A percentile compares a stretch with the other conserved stretches of the same genome.
These are phyloP conservation scores for Kryptolebias ocellatus DNA, from an alignment of 2,797 vertebrate genomes.

Conservation along the genomic window DNA sequence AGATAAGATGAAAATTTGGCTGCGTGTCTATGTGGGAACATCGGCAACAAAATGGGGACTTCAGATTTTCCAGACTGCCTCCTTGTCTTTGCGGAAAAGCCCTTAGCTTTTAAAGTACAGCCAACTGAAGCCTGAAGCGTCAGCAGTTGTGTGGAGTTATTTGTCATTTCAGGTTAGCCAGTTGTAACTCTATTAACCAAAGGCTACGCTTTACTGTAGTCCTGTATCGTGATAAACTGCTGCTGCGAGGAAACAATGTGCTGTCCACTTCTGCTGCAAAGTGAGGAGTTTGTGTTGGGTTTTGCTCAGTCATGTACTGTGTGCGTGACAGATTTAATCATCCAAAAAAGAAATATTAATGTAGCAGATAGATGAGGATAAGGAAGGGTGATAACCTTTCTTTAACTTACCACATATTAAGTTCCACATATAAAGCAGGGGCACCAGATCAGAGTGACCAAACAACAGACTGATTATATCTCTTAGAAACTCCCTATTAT, in stretches of 20 bases:
- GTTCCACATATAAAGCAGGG: too few species aligned
- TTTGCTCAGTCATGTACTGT: background rate
- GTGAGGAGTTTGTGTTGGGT: background rate
- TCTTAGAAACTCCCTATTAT: too few species aligned
- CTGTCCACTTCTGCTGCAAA: conserved; percentile 7
- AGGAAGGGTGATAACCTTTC: too few species aligned
- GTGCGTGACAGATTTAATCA: too few species aligned
- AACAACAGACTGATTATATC: too few species aligned
- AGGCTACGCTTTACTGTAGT: conserved; percentile 15
- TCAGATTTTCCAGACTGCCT: conserved; percentile 35
- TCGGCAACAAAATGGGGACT: conserved; percentile 31
- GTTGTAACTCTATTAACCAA: conserved; percentile 57
- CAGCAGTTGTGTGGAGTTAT: conserved; percentile 47
- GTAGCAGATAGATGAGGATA: too few species aligned
- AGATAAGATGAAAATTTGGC: too few species aligned
- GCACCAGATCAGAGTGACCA: too few species aligned
- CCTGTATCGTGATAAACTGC: conserved; percentile 27
- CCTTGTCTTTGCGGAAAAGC: conserved; percentile 38
- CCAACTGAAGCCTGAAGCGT: conserved; percentile 48
- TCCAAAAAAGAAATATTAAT: too few species aligned
- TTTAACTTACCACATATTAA: too few species aligned
- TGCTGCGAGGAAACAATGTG: conserved; percentile 11
- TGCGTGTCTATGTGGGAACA: conserved; percentile 1
- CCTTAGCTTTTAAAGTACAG: conserved; percentile 47
- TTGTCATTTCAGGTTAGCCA: conserved; percentile 54